These are phyloP conservation scores for Rotaria magnacalcarata DNA, from an alignment of 2,888 invertebrate genomes.

Conservation along the genomic window DNA sequence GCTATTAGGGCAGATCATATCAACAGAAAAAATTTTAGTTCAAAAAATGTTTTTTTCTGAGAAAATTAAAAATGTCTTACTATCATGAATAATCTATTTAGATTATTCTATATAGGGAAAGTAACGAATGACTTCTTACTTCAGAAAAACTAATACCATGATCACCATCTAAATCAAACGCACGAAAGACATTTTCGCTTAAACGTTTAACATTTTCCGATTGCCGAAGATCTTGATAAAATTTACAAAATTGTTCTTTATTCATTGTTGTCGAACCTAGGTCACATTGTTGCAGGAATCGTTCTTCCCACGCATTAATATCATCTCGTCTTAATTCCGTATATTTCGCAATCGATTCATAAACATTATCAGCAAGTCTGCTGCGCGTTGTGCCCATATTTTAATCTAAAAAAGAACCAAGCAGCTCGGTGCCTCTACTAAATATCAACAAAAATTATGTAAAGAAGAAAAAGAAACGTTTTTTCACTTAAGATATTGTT, in stretches of 20 bases:
- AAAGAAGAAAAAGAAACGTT: too few species aligned
- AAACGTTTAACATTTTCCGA: not conserved
- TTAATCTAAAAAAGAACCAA: not conserved
- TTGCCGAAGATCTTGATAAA: conserved; percentile 26
- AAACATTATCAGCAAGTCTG: not conserved
- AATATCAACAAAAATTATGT: too few species aligned
- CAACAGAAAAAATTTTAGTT: too few species aligned
- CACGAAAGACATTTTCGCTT: conserved; percentile 24
- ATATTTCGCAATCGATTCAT: not conserved
- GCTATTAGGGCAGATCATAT: too few species aligned
- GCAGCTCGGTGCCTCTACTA: too few species aligned
- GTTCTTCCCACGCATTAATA: conserved; percentile 20
- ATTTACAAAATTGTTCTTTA: conserved; percentile 35
- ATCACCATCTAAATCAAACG: conserved; percentile 28
- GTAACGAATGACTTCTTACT: not conserved
- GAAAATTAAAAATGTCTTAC: too few species aligned
- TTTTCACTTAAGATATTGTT: not conserved
- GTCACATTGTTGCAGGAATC: not conserved
- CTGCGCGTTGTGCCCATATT: not conserved
- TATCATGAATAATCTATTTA: too few species aligned
- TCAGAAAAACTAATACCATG: conserved; percentile 25
- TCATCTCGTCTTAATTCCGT: not conserved
- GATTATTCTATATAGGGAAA: too few species aligned
- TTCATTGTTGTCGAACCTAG: not conserved
- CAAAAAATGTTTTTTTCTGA: too few species aligned